phyloP scores from a whole-genome alignment of 2,888 invertebrate genomes.

The Colletes collaris region DNA sequence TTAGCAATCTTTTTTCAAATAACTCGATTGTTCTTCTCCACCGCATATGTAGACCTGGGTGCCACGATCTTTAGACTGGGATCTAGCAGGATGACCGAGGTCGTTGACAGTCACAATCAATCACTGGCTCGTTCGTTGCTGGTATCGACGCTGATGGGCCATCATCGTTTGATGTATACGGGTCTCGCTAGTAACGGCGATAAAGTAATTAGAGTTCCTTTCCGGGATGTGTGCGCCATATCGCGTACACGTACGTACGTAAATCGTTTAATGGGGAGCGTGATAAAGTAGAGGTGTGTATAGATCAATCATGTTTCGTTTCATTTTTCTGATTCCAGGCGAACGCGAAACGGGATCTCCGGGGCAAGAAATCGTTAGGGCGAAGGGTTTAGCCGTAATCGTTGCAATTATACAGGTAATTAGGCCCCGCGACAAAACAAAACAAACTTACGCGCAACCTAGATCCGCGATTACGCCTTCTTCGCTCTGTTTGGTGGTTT shows the following conservation, averaged over 20 bases:
- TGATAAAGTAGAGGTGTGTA: slow-evolving; percentile 40
- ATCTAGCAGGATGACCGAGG: not conserved
- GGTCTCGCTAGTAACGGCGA: slow-evolving; percentile 17
- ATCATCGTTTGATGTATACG: slow-evolving; percentile 40
- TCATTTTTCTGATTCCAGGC: not conserved
- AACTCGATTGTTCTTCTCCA: too few species aligned
- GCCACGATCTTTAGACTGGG: not conserved
- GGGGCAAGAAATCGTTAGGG: slow-evolving; percentile 35
- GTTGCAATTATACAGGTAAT: slow-evolving; percentile 26
- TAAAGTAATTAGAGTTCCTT: slow-evolving; percentile 49
- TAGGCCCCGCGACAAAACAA: not conserved
- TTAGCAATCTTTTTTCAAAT: too few species aligned
- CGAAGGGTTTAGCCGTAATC: slow-evolving; percentile 10
- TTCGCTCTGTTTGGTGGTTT: not conserved
- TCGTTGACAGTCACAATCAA: slow-evolving; percentile 29
- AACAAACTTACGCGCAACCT: slow-evolving; percentile 37
- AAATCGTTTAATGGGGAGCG: slow-evolving; percentile 48
- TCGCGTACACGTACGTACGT: slow-evolving; percentile 32
- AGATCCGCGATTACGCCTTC: slow-evolving; percentile 45
- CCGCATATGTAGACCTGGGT: too few species aligned
- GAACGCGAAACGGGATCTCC: slow-evolving; percentile 25
- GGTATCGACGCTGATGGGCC: slow-evolving; percentile 29
- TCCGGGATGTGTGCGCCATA: slow-evolving; percentile 25
- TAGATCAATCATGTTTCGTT: slow-evolving; percentile 48
- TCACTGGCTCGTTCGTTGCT: slow-evolving; percentile 24